A percentile compares a stretch with the other conserved stretches of the same genome.
Conservation (phyloP, 2,113 vertebrate species). For the Callaeas wilsoni region DNA sequence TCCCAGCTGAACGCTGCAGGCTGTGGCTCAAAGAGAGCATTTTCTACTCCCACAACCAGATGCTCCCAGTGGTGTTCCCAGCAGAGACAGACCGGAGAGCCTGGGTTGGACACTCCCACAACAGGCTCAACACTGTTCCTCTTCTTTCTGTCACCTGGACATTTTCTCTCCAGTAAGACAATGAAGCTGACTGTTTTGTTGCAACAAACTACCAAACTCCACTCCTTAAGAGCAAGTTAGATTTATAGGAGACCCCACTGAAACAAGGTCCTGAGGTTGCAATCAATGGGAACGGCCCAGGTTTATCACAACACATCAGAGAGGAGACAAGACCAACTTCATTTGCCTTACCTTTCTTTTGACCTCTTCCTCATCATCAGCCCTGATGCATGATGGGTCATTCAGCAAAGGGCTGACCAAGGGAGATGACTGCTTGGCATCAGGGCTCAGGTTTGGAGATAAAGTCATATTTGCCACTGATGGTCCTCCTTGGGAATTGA, state of each 20-base stretch:
- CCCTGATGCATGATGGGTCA: slow-evolving; percentile 82
- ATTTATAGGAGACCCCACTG: background rate
- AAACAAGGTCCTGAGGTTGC: background rate
- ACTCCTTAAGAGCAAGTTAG: background rate
- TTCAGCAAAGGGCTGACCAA: slow-evolving; percentile 91
- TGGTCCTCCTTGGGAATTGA: slow-evolving; percentile 83
- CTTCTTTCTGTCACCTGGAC: background rate
- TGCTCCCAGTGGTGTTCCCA: background rate
- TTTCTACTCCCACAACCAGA: background rate
- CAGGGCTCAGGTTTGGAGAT: slow-evolving; percentile 83
- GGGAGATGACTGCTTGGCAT: slow-evolving; percentile 87
- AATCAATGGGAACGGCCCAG: background rate
- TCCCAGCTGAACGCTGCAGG: background rate
- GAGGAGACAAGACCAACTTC: background rate
- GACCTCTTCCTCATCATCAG: slow-evolving; percentile 91
- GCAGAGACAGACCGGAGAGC: background rate
- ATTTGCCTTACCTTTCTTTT: slow-evolving; percentile 83
- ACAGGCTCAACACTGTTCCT: background rate
- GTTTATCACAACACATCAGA: background rate
- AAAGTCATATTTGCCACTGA: slow-evolving; percentile 79
- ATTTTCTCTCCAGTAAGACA: background rate
- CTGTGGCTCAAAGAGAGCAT: background rate
- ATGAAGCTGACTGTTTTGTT: background rate
- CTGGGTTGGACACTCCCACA: background rate
- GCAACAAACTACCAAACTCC: background rate